Percentiles rank a stretch among this genome's conserved stretches.
Conservation (phyloP, 2,113 vertebrate genomes). For the Callaeas wilsoni region DNA sequence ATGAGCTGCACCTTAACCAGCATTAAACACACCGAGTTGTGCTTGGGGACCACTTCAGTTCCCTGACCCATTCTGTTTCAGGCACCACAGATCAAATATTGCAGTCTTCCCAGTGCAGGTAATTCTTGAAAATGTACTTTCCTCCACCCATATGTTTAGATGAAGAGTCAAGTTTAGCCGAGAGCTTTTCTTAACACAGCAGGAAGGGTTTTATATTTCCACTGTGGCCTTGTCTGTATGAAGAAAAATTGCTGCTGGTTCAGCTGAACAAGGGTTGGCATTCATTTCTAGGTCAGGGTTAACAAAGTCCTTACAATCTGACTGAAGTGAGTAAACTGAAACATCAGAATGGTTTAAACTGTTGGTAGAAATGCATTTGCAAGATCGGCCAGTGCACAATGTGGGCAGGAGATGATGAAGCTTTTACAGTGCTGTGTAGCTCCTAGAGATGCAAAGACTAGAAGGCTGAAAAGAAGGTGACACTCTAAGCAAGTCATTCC, state of each 20-base stretch:
- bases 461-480: background rate
- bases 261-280: background rate
- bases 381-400: background rate
- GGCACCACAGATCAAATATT: slow-evolving; percentile 14
- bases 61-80: background rate
- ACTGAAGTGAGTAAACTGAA: slow-evolving; percentile 13
- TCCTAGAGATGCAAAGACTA: background rate
- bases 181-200: slow-evolving; percentile 13
- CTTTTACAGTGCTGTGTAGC: background rate
- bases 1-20: slow-evolving; percentile 5
- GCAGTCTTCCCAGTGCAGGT: background rate
- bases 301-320: background rate
- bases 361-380: background rate
- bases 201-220: slow-evolving; percentile 11
- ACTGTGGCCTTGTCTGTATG: background rate
- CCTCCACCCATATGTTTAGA: background rate
- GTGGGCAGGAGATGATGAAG: background rate
- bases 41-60: background rate
- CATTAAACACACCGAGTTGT: background rate
- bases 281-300: background rate
- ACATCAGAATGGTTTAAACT: background rate
- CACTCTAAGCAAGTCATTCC: background rate
- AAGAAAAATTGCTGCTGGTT: slow-evolving; percentile 29
- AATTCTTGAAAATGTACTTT: background rate
- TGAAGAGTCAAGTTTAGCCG: background rate